Evolutionary conservation across 2,797 vertebrate genomes (phyloP), one percentile per base, ranked within the genome.

Genomic region (Galagoides demidoff): DNA sequence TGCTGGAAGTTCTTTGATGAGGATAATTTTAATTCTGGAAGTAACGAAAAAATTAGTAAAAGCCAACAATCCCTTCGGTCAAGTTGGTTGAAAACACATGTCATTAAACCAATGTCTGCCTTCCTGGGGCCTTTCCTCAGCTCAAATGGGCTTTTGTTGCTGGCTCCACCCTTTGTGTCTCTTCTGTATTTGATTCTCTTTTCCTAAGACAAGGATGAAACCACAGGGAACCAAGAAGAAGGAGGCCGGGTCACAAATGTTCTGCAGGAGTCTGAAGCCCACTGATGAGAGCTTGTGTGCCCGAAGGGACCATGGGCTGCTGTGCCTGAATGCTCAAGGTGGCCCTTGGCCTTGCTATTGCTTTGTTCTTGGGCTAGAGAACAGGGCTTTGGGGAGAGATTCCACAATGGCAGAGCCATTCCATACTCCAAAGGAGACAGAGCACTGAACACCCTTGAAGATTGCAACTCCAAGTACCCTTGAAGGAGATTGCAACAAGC

Each of bases 21-120:
- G 4, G 20, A 68, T 78, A 63, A 43, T 82, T 68, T 66, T 85
- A 76, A 77, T 93, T 94, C 7, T 25, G 4, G 14, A 88, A 90
- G 73, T 39, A 77, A 89, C 84, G 39, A 77, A 70, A 95, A 89
- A 89, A 57, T 25, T 14, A 85, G 39, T 27, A 61, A 25, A 22
- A 57, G 25, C 3, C 23, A 20, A 43, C 3, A 82, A 83, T 94
- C 8, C 5, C 10, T 89, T 85, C 43, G 77, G 0, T 49, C 12
- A 10, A 45, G 3, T 76, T 78, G 76, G 10, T 64, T 79, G 64
- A 27, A 37, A 89, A 79, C 12, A 34, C 37, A 14, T 63, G 13
- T 74, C 49, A 83, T 66, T 70, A 71, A 64, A 39, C 6, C 52
- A 23, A 1, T 4, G 25, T 34, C 64, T 66, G 5, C 2, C 5